Percentiles rank a stretch among this genome's conserved stretches.
These are phyloP conservation scores for Neria commutata DNA, from an alignment of 2,888 invertebrate genomes.

Conservation along the genomic window DNA sequence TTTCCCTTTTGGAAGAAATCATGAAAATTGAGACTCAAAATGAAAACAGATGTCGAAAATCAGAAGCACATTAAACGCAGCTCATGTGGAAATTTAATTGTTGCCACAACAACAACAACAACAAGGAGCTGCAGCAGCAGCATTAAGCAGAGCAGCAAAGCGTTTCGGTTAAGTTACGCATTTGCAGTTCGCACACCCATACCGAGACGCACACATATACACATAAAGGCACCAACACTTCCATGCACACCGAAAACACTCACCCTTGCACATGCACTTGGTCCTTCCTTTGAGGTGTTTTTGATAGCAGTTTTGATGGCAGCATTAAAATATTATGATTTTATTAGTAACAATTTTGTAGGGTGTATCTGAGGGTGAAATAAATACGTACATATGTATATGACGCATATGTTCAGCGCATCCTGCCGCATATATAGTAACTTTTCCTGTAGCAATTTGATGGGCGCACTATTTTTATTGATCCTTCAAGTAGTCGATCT, in stretches of 20 bases:
- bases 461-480: too few species aligned
- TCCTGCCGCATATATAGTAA: too few species aligned
- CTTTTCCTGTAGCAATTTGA: too few species aligned
- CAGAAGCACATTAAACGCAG: conserved; percentile 57
- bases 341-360: conserved; percentile 19
- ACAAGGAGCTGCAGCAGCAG: too few species aligned
- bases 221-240: background rate
- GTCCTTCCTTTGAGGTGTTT: conserved; percentile 32
- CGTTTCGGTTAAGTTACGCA: background rate
- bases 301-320: background rate
- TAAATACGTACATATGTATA: conserved; percentile 16
- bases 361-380: conserved; percentile 14
- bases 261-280: conserved; percentile 3
- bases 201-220: background rate
- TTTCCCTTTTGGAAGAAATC: conserved; percentile 1
- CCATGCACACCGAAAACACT: background rate
- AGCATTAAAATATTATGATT: conserved; percentile 15
- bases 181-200: background rate
- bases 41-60: conserved; percentile 59
- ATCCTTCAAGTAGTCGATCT: too few species aligned
- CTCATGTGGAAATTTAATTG: conserved; percentile 58
- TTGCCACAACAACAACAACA: conserved; percentile 38
- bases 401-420: conserved; percentile 12
- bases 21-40: conserved; percentile 37
- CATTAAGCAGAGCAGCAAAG: background rate